Conservation (phyloP, 2,888 invertebrate species). For the Cataglyphis livida region DNA sequence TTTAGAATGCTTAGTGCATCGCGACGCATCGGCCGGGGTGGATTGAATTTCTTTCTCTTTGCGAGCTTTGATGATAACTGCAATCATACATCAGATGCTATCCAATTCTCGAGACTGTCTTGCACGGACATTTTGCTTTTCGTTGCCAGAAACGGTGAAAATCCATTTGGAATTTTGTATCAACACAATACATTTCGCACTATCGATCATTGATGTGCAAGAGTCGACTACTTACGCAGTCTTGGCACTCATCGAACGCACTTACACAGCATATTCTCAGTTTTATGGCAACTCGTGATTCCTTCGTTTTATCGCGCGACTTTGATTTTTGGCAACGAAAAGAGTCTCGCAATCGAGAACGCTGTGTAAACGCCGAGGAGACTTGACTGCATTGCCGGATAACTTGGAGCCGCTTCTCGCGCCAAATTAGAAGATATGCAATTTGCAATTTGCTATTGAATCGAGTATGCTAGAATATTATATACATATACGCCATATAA, state of each 20-base stretch:
- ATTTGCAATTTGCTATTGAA: slow-evolving; percentile 50
- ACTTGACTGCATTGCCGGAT: slow-evolving; percentile 68
- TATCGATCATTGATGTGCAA: slow-evolving; percentile 33
- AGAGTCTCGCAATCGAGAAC: slow-evolving; percentile 42
- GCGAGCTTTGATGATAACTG: slow-evolving; percentile 31
- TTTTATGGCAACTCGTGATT: slow-evolving; percentile 54
- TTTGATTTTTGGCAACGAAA: slow-evolving; percentile 71
- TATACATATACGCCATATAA: slow-evolving; percentile 7
- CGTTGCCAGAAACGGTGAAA: slow-evolving; percentile 65
- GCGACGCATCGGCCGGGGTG: slow-evolving; percentile 74
- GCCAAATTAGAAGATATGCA: slow-evolving; percentile 53
- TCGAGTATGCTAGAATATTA: slow-evolving; percentile 27
- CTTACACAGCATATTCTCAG: slow-evolving; percentile 44
- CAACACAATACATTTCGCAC: slow-evolving; percentile 36
- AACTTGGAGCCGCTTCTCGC: slow-evolving; percentile 54
- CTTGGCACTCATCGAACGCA: slow-evolving; percentile 63
- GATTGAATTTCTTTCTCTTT: slow-evolving; percentile 49
- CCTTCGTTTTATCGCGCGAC: slow-evolving; percentile 7
- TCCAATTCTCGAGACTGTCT: slow-evolving; percentile 56
- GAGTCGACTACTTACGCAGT: slow-evolving; percentile 35
- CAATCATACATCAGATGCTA: slow-evolving; percentile 53
- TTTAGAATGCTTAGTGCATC: slow-evolving; percentile 76
- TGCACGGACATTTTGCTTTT: slow-evolving; percentile 10
- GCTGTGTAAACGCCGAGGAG: slow-evolving; percentile 35
- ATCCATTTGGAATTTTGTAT: slow-evolving; percentile 12